Evolutionary conservation across 2,797 vertebrate genomes (phyloP).

Genomic region (Jordanella pulchra): DNA sequence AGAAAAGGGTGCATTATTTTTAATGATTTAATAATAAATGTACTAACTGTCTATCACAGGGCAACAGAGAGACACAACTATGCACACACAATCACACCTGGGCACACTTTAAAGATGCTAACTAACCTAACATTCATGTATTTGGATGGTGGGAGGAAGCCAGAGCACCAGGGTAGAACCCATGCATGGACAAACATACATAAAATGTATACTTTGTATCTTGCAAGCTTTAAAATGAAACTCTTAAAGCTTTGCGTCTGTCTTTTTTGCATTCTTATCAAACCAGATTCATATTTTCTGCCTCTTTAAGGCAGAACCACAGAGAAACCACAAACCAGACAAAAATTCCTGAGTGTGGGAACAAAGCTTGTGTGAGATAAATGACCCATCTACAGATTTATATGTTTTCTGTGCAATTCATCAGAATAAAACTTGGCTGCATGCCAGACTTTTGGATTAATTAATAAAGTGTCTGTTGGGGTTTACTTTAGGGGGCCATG

Average conservation of each 20-base stretch:
- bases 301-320: slow-evolving; percentile 27
- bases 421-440: slow-evolving; percentile 13
- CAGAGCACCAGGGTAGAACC: too few relatives aligned
- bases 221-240: neutral
- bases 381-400: slow-evolving; percentile 39
- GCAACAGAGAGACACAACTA: too few relatives aligned
- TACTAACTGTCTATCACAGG: too few relatives aligned
- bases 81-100: too few relatives aligned
- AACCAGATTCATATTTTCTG: slow-evolving; percentile 32
- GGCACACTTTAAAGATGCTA: too few relatives aligned
- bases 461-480: slow-evolving; percentile 26
- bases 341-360: slow-evolving; percentile 43
- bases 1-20: slow-evolving; percentile 78
- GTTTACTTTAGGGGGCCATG: slow-evolving; percentile 77
- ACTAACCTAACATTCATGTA: too few relatives aligned
- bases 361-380: slow-evolving; percentile 33
- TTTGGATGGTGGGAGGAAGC: too few relatives aligned
- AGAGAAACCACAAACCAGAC: slow-evolving; percentile 48
- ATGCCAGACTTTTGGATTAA: slow-evolving; percentile 22
- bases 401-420: slow-evolving; percentile 31
- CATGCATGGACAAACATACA: too few relatives aligned
- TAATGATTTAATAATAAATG: neutral
- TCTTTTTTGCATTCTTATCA: slow-evolving; percentile 21
- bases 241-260: neutral
- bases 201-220: neutral